Base-by-base conservation (phyloP, 1,140 invertebrate species). In the Caenorhabditis inopinata region DNA sequence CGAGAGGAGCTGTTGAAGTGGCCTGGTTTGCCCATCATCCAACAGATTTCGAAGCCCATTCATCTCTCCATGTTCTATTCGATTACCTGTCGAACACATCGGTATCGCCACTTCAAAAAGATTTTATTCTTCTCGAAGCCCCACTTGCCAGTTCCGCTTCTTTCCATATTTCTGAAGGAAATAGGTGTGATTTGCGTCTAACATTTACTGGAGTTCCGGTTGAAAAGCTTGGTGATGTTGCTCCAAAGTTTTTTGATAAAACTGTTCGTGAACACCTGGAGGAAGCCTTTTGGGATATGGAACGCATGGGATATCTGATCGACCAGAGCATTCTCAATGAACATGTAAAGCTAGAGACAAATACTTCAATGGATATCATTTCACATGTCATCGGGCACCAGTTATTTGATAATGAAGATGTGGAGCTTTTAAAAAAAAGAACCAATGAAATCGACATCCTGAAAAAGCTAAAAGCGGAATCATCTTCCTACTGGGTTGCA, bases 41-140 rank as follows among this genome's bases (percentile, higher is more conserved):
- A 79, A 75, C 76, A 53, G 86, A 85, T 29, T 78, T 88, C 88
- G 89, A 89, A 74, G 89, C 88, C 74, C 88, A 93, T 48, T 91
- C 91, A 21, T 92, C 92, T 2, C 91, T 92, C 79, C 90, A 91
- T 18, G 89, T 95, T n/a, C 88, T 95, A 5, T 89, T 94, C 74
- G 93, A 94, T 79, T 96, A 96, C 89, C 89, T 97, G 27, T 93
- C 93, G 2, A 93, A 94, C 83, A 94, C 93, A 14, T 91, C 94
- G 16, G 92, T 94, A 23, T 93, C 94, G 85, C 94, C 94, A 5
- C 87, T 97, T 51, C 93, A 94, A 86, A 91, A 93, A 85, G 92
- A 93, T 82, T 94, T 96, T 90, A 93, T 96, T 4, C 94, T 96
- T 90, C 92, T 92, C 23, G 91, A 93, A 46, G 93, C 95, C 86